phyloP scores from a whole-genome alignment of 2,888 invertebrate species.

The Stenolophus ochropezus region DNA sequence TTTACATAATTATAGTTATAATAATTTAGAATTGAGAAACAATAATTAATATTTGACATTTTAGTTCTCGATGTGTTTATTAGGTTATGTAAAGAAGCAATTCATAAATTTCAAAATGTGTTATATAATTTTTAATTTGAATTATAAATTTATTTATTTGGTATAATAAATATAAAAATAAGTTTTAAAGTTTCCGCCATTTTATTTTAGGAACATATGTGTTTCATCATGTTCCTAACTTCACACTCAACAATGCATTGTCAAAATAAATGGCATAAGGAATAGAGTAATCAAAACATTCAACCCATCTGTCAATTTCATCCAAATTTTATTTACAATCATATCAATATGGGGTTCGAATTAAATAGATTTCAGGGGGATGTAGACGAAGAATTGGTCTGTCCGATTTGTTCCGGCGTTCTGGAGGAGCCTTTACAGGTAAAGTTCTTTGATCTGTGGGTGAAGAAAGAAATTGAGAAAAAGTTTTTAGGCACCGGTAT shows the following conservation, averaged over 20 bases:
- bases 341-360: conserved; percentile 91
- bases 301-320: conserved; percentile 36
- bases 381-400: conserved; percentile 97
- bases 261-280: conserved; percentile 38
- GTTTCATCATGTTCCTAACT: conserved; percentile 4
- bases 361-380: conserved; percentile 94
- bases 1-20: too few relatives aligned
- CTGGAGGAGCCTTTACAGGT: conserved; percentile 97
- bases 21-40: too few relatives aligned
- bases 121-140: too few relatives aligned
- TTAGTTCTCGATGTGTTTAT: too few relatives aligned
- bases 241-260: not conserved
- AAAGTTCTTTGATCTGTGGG: too few relatives aligned
- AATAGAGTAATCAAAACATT: conserved; percentile 49
- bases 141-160: too few relatives aligned
- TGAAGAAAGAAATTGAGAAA: not conserved
- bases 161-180: too few relatives aligned
- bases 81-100: too few relatives aligned
- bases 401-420: conserved; percentile 97
- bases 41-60: too few relatives aligned
- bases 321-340: conserved; percentile 6
- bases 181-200: too few relatives aligned
- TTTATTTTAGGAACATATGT: too few relatives aligned
- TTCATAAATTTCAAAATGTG: too few relatives aligned
- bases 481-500: conserved; percentile 87